Evolutionary conservation across 2,888 invertebrate species (phyloP).

Genomic region (Cenopis cana): DNA sequence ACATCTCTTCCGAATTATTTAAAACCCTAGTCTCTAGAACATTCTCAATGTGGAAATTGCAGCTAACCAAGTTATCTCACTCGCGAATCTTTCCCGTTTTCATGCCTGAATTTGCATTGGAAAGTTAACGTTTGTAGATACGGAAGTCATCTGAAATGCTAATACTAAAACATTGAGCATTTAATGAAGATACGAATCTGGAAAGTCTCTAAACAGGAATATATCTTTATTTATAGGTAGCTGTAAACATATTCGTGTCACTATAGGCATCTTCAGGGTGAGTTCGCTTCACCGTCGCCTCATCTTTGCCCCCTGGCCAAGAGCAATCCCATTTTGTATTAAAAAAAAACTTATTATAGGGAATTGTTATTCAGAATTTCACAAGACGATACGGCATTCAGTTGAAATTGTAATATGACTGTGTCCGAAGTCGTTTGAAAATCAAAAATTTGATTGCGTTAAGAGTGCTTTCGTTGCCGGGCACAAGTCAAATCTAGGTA

Average conservation of each 20-base stretch:
- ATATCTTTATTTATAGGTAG: conserved; percentile 1
- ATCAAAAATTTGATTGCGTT: too few species aligned
- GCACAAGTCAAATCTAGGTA: too few species aligned
- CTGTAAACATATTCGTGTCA: conserved; percentile 1
- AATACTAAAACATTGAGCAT: conserved; percentile 42
- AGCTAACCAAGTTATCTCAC: conserved; percentile 36
- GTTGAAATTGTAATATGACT: too few species aligned
- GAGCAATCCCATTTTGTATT: too few species aligned
- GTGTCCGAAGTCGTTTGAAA: too few species aligned
- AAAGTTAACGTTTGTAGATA: conserved; percentile 41
- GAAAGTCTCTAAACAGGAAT: conserved; percentile 23
- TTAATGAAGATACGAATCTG: conserved; percentile 36
- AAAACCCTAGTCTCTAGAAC: not conserved
- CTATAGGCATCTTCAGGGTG: too few species aligned
- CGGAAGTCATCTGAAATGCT: conserved; percentile 44
- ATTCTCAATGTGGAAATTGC: conserved; percentile 32
- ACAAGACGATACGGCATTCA: too few species aligned
- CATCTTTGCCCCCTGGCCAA: too few species aligned
- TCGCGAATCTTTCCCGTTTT: conserved; percentile 36
- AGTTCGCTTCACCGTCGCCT: too few species aligned
- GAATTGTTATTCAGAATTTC: too few species aligned
- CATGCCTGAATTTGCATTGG: conserved; percentile 42
- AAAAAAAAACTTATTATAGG: too few species aligned
- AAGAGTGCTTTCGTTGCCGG: too few species aligned
- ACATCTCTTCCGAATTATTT: not conserved